Evolutionary conservation across 2,888 invertebrate species (phyloP).

Genomic region (Villa cingulata): DNA sequence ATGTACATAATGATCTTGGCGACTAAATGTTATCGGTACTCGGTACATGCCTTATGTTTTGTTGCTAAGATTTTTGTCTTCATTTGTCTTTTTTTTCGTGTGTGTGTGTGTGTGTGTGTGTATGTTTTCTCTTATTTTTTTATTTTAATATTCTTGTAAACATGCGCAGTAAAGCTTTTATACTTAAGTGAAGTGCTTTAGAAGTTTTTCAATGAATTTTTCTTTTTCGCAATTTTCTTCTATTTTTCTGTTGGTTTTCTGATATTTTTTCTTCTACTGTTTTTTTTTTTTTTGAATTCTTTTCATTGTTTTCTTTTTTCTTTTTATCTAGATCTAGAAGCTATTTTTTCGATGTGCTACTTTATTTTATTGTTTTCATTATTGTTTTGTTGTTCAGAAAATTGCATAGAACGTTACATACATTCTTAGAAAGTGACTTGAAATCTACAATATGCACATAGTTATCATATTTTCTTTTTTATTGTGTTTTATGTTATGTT

Average conservation of each 20-base stretch:
- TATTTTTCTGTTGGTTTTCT: too few species aligned
- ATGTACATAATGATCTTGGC: too few species aligned
- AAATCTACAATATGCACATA: background rate
- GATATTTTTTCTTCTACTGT: background rate
- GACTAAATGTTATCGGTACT: background rate
- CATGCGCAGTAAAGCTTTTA: background rate
- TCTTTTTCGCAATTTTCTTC: too few species aligned
- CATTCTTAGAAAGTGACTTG: background rate
- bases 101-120: too few species aligned
- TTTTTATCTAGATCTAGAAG: too few species aligned
- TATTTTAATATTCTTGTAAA: too few species aligned
- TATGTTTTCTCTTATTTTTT: too few species aligned
- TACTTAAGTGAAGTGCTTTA: background rate
- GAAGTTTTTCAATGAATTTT: background rate
- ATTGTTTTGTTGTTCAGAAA: too few species aligned
- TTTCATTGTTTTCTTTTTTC: background rate
- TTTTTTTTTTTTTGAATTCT: background rate
- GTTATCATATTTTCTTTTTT: background rate
- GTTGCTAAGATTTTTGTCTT: background rate
- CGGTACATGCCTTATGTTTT: background rate
- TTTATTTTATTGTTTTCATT: background rate
- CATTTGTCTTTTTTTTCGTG: too few species aligned
- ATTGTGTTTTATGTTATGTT: background rate
- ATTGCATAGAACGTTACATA: background rate
- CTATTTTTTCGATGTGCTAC: background rate